Base-by-base conservation (phyloP, 2,888 invertebrate species). In the Timema podura region DNA sequence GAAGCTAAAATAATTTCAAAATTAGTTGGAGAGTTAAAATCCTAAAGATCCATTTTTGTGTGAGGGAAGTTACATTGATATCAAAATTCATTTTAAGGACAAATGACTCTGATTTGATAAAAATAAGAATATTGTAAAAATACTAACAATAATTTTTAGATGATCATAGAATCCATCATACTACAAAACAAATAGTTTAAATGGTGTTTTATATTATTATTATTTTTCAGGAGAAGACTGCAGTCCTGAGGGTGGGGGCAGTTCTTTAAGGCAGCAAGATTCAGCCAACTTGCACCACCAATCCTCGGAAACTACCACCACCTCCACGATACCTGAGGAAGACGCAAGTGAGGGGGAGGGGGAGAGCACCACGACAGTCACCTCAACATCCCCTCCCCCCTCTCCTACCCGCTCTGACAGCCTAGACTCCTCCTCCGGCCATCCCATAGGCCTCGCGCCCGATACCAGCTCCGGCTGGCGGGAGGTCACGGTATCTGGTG, bases 401-500 rank as follows among this genome's bases (percentile, higher is more conserved):
- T 61, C 67, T 30, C 67, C 69, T 44, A 46, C 70, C 51, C 64
- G 64, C 30, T 48, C 71, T 6, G 61, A 61, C 65, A 66, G 66
- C 48, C 64, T 68, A 11, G 71, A 71, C 54, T 54, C 69, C 7
- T 66, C 70, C 11, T 45, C 69, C 6, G 54, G 54, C 46, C 68
- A 16, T 46, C 13, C 10, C 54, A 44, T 48, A 48, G 48, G 66
- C n/a, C 64, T 67, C 46, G 70, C 13, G 9, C 61, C 49, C 49
- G 67, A 54, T 6, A 48, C 64, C 65, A 82, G 81, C 74, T 75
- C 82, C 54, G 78, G 82, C 64, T 83, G 83, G 80, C 80, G 84
- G 69, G 85, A 85, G 77, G 85, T 85, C 61, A 81, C 84, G 15
- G 85, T 85, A 54, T 83, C 84, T 44, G 84, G 84, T 44, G 84